phyloP scores from a whole-genome alignment of 2,888 invertebrate species.

The Alcis repandata region DNA sequence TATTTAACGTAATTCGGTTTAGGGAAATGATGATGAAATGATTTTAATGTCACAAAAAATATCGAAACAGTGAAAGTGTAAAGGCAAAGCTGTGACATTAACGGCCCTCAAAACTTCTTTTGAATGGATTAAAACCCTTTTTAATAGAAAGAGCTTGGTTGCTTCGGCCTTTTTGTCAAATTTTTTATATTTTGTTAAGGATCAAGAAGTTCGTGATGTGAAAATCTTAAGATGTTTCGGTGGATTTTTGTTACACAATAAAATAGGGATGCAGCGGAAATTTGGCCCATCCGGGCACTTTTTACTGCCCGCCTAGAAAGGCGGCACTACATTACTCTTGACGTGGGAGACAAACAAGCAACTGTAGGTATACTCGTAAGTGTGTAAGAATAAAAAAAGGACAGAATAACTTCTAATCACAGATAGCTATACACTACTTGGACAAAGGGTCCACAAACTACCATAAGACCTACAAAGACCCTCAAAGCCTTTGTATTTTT shows the following conservation, averaged over 20 bases:
- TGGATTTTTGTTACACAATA: slow-evolving; percentile 12
- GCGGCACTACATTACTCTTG: slow-evolving; percentile 13
- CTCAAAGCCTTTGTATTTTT: no score
- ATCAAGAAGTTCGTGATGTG: not conserved
- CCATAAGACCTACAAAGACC: no score
- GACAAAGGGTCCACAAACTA: no score
- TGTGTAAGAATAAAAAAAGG: no score
- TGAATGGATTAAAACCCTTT: slow-evolving; percentile 67
- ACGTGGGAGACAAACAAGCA: slow-evolving; percentile 3
- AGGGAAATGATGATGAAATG: no score
- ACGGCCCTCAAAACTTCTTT: slow-evolving; percentile 59
- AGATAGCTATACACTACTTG: not conserved
- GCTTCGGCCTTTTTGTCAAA: slow-evolving; percentile 15
- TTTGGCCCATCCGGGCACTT: slow-evolving; percentile 11
- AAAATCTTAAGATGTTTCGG: slow-evolving; percentile 12
- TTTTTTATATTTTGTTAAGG: slow-evolving; percentile 11
- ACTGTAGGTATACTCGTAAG: not conserved
- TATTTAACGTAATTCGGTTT: no score
- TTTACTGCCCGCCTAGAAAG: slow-evolving; percentile 8
- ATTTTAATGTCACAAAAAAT: no score
- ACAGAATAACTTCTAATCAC: not conserved
- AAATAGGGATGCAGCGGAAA: slow-evolving; percentile 19
- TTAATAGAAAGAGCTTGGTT: slow-evolving; percentile 56
- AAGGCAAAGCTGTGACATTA: slow-evolving; percentile 63
- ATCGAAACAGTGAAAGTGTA: no score